Base-by-base conservation (phyloP, 2,797 vertebrate genomes). In the Chromobotia macracanthus region DNA sequence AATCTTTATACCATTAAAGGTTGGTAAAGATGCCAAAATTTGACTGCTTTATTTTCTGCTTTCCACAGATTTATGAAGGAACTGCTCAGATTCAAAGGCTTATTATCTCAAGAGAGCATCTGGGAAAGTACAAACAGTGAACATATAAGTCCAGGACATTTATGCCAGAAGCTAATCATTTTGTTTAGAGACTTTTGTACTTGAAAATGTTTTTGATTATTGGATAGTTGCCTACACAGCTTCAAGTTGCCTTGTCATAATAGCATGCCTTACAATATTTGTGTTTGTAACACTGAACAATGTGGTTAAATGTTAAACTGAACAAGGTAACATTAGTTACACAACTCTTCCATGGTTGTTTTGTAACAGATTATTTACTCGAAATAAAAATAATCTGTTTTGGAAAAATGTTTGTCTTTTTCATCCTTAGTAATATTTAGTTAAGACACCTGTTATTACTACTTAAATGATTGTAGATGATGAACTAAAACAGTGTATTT, bases 21-120 rank as follows among this genome's bases (percentile, higher is more conserved):
- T 35, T 58, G 58, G 2, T 61, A 21, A n/a, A 21, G 51, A 50
- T n/a, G 7, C 11, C 0, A 1, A 44, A 31, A 31, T 64, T 13
- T n/a, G 9, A 82, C 18, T 21, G 25, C 35, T n/a, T 18, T 38
- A 13, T 28, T n/a, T 21, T 38, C 60, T 65, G 35, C 3, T 19
- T 21, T 82, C 86, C 94, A 69, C 90, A 99, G 97, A 99, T 99
- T 91, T 99, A 99, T 16, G 97, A 99, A 89, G 97, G 97, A 78
- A 98, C 97, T 0, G 92, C 97, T 87, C 97, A 99, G 79, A 97
- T 99, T 89, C 97, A 99, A 79, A 96, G 96, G 86, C 82, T 98
- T 61, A 97, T 99, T 79, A 93, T 98, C 84, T 91, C 95, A 77
- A 92, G 95, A 83, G 96, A 99, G 89, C 96, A 95, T 46, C 73